Base-by-base conservation (phyloP, 2,888 invertebrate species). In the Lamproptera curius region DNA sequence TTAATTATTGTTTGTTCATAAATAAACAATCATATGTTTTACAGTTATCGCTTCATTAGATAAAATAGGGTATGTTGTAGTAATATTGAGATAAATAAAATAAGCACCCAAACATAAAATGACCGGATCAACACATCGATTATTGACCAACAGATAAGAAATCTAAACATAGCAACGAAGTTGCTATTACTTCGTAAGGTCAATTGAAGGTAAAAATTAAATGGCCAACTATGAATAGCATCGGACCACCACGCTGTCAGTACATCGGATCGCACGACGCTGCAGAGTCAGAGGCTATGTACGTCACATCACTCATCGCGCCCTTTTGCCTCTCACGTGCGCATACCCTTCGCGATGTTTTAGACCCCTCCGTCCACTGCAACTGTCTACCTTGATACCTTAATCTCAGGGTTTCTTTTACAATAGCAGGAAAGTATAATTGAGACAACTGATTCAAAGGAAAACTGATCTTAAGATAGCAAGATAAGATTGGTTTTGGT, bases 231-330 rank as follows among this genome's bases (percentile, higher is more conserved):
- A 73, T 73, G 62, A 67, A 72, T 73, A 67, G 55, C 55, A 56
- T 50, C 54, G 47, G 48, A 52, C 59, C 59, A 54, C 58, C 57
- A 39, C 54, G 44, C 54, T 56, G 52, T 65, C 59, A 65, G 68
- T 69, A 68, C 62, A 64, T 70, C 70, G 67, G 70, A 73, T 70
- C 68, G 75, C 54, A 55, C 55, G 54, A 54, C 52, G 52, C 39
- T 46, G 35, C 46, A 55, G 64, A 78, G 76, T 81, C 77, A 78
- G 73, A 79, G 79, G 79, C 72, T 81, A 73, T 70, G 65, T 59
- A 72, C 72, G 74, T 72, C 78, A 71, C 80, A 83, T 84, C 81
- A 82, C 62, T 83, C 83, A 83, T 81, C 68, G 72, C 64, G 62
- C 71, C 73, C 72, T 73, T 76, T 76, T 58, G 50, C 59, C 55